phyloP scores from a whole-genome alignment of 2,797 vertebrate genomes.

The Myotis daubentonii region DNA sequence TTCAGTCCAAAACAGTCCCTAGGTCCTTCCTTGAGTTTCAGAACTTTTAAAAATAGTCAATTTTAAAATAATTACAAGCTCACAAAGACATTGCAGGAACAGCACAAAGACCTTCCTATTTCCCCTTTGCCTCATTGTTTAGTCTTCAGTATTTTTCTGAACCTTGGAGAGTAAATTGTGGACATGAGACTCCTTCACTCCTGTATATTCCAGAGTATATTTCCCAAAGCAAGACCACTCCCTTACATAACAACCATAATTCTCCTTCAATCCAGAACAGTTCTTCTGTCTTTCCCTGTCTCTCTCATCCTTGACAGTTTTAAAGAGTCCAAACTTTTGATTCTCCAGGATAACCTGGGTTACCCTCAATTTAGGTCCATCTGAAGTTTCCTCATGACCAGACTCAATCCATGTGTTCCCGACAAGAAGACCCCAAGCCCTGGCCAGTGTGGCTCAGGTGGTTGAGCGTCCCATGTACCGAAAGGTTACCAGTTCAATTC shows the following conservation, averaged over 20 bases:
- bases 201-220: neutral
- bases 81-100: neutral
- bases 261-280: neutral
- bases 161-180: neutral
- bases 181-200: neutral
- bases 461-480: neutral
- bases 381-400: neutral
- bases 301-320: neutral
- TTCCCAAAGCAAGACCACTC: neutral
- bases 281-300: neutral
- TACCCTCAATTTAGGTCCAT: neutral
- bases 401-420: neutral
- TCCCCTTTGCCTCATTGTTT: neutral
- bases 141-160: conserved; percentile 30
- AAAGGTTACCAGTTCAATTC: neutral
- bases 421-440: neutral
- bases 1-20: neutral
- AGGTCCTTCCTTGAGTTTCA: conserved; percentile 1
- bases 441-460: neutral
- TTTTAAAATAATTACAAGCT: conserved; percentile 11
- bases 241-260: neutral
- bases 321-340: neutral
- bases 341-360: neutral
- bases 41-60: neutral
- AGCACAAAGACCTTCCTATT: neutral